These are phyloP conservation scores for Aurelia aurita complex sp. Pacific DNA, from an alignment of 30 jellyfish, hydroid and myxozoan genomes.

Conservation along the genomic window DNA sequence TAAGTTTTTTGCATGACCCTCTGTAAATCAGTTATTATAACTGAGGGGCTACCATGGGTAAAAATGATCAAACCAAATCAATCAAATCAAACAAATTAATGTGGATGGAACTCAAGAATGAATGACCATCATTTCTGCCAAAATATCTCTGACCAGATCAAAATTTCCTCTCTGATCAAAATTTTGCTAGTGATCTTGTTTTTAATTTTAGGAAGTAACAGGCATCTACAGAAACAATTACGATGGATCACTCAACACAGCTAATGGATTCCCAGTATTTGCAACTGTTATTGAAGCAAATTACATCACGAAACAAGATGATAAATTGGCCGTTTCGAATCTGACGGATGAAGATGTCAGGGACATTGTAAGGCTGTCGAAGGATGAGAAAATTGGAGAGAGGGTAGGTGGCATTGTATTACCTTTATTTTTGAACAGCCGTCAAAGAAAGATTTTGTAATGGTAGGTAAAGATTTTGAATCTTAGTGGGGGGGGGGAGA, in stretches of 20 bases:
- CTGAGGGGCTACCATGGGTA: no score
- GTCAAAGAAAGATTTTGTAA: not conserved
- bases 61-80: no score
- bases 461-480: no score
- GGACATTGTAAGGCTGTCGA: conserved; percentile 78
- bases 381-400: conserved; percentile 91
- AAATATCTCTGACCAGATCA: no score
- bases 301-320: conserved; percentile 88
- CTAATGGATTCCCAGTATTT: conserved; percentile 96
- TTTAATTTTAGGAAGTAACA: conserved; percentile 82
- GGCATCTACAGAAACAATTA: conserved; percentile 92
- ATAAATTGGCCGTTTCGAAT: conserved; percentile 80
- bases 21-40: no score
- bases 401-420: conserved; percentile 47
- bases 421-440: not conserved
- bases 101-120: no score
- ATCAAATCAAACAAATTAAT: no score
- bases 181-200: not conserved
- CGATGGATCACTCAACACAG: conserved; percentile 88
- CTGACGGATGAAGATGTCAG: conserved; percentile 97
- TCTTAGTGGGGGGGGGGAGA: no score
- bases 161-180: no score
- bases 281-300: conserved; percentile 98
- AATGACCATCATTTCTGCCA: no score
- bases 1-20: no score